Evolutionary conservation across 2,113 vertebrate species (phyloP).

Genomic region (Corythoichthys intestinalis): DNA sequence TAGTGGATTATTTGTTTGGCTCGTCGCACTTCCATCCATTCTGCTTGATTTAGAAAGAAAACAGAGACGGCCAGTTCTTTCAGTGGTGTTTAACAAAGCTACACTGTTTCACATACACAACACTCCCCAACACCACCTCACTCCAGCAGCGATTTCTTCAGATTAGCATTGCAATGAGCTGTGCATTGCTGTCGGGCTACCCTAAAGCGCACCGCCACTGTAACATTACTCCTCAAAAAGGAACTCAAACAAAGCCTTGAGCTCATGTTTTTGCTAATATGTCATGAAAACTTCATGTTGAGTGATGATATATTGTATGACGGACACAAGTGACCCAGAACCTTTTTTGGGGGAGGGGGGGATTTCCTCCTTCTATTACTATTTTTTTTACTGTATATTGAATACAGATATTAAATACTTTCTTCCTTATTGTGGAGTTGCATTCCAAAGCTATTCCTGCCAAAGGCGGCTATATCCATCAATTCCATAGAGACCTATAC

Average conservation of each 20-base stretch:
- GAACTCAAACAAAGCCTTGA: not conserved
- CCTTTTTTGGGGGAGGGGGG: not conserved
- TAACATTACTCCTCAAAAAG: conserved; percentile 29
- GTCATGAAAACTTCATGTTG: not conserved
- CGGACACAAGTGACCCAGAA: not conserved
- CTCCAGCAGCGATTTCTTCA: conserved; percentile 46
- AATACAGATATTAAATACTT: no score
- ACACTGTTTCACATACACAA: conserved; percentile 51
- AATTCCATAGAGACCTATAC: no score
- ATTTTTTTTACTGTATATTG: no score
- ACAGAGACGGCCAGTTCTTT: conserved; percentile 27
- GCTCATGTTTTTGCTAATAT: not conserved
- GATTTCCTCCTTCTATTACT: no score
- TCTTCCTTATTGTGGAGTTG: no score
- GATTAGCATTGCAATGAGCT: conserved; percentile 62
- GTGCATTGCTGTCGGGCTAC: conserved; percentile 41
- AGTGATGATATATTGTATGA: conserved; percentile 26
- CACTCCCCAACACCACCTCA: conserved; percentile 24
- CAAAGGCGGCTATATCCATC: no score
- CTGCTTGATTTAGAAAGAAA: not conserved
- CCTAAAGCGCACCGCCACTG: conserved; percentile 15
- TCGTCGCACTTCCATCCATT: not conserved
- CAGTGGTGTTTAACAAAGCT: conserved; percentile 48
- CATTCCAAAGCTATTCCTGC: no score
- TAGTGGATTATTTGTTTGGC: conserved; percentile 40